Base-by-base conservation (phyloP, 2,797 vertebrate species). In the Micrastur ruficollis region DNA sequence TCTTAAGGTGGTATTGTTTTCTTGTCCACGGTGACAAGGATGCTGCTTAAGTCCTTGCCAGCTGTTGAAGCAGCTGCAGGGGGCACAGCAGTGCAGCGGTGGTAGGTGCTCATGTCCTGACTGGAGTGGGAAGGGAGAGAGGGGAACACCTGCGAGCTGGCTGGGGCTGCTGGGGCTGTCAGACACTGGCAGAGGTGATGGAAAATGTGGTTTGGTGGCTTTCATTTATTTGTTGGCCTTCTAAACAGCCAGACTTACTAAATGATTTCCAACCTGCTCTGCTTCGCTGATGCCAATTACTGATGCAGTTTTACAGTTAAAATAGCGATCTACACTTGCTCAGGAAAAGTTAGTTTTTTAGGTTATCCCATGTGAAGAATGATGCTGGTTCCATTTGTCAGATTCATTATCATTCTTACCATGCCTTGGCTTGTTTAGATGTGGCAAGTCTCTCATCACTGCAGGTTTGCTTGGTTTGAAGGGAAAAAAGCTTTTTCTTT, bases 21-120 rank as follows among this genome's bases (percentile, higher is more conserved):
- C 17, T 16, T 55, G 12, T 58, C 50, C 0, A 0, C 44, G 55
- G 63, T 80, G 72, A 44, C 68, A 36, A 14, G 58, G 84, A 5
- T 68, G 49, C 42, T 74, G 1, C 40, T 42, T 56, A 52, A 67
- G 36, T 32, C 52, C 65, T 83, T 63, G 56, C 55, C 42, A 26
- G n/a, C 25, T 94, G 53, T 20, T 2, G 38, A 42, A 53, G 47
- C 32, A 79, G 70, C 66, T 79, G 42, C n/a, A 22, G 18, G 19
- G 36, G 22, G 4, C 32, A 17, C 12, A 14, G n/a, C 14, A 34
- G 25, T 0, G 0, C 11, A 52, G 72, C 29, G 2, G 2, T 19
- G 12, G 44, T 84, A 52, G 68, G 40, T 89, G n/a, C 61, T n/a
- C 9, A 2, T 21, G 14, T 78, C 65, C 52, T 15, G 40, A 12